phyloP scores from a whole-genome alignment of 1,140 invertebrate genomes.

The Anastatus disparis region DNA sequence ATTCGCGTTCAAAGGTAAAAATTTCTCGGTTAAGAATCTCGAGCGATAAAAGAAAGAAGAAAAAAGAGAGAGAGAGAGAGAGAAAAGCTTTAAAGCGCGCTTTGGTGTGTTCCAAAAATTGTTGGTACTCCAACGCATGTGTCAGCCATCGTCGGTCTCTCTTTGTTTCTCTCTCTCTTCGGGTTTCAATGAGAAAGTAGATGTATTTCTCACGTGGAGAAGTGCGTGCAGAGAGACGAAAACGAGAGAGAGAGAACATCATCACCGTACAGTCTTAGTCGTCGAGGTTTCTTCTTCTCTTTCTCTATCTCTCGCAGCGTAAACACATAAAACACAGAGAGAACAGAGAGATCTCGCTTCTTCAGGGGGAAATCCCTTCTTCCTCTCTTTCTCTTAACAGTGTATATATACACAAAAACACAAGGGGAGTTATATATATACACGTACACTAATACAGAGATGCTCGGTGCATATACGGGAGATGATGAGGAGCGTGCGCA shows the following conservation, averaged over 20 bases:
- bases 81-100: too few species aligned
- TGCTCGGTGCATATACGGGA: too few species aligned
- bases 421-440: neutral
- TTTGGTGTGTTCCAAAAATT: neutral
- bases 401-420: too few species aligned
- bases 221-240: neutral
- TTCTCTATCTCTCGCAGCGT: neutral
- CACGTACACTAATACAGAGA: neutral
- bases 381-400: neutral
- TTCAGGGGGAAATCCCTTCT: neutral
- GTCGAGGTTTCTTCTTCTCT: neutral
- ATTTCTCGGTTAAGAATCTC: too few species aligned
- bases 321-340: constrained; percentile 33
- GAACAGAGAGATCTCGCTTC: neutral
- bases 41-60: too few species aligned
- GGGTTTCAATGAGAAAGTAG: too few species aligned
- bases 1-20: too few species aligned
- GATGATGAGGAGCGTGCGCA: too few species aligned
- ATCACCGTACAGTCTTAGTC: neutral
- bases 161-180: too few species aligned
- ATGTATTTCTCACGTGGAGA: constrained; percentile 34
- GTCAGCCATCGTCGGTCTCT: neutral
- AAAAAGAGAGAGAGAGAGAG: too few species aligned
- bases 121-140: constrained; percentile 4
- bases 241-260: neutral